These are phyloP conservation scores for Axea sp. DNA, from an alignment of 2,888 invertebrate genomes.

Conservation along the genomic window DNA sequence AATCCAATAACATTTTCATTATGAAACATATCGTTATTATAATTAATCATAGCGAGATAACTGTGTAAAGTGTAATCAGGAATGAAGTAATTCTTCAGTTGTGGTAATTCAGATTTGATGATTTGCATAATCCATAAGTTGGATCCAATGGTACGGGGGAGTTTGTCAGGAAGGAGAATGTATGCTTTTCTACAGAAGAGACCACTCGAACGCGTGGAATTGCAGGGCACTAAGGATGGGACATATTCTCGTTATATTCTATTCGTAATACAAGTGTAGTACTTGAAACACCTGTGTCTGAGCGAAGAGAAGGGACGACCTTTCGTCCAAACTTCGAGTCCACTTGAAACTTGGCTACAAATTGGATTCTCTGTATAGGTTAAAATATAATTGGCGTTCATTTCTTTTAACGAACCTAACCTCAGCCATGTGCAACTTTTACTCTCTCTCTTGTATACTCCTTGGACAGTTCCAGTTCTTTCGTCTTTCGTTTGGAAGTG, in stretches of 20 bases:
- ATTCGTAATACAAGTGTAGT: slow-evolving; percentile 62
- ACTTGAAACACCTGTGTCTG: slow-evolving; percentile 62
- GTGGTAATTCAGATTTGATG: slow-evolving; percentile 29
- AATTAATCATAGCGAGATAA: slow-evolving; percentile 63
- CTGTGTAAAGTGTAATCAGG: slow-evolving; percentile 14
- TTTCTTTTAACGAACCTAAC: slow-evolving; percentile 70
- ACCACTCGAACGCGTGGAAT: slow-evolving; percentile 61
- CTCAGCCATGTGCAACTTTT: slow-evolving; percentile 19
- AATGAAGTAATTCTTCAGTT: slow-evolving; percentile 20
- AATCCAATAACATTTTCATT: not conserved
- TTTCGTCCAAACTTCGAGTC: slow-evolving; percentile 75
- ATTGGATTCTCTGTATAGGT: slow-evolving; percentile 73
- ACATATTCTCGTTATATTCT: slow-evolving; percentile 64
- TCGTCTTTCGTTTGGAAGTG: slow-evolving; percentile 25
- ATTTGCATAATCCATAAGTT: slow-evolving; percentile 47
- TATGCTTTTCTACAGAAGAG: slow-evolving; percentile 45
- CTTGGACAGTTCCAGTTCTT: slow-evolving; percentile 18
- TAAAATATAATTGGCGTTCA: slow-evolving; percentile 77
- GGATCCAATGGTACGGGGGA: slow-evolving; percentile 39
- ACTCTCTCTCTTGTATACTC: slow-evolving; percentile 14
- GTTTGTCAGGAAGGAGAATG: slow-evolving; percentile 30
- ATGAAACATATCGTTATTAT: slow-evolving; percentile 58
- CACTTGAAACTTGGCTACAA: slow-evolving; percentile 76
- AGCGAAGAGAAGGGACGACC: slow-evolving; percentile 69
- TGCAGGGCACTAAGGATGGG: slow-evolving; percentile 58